Evolutionary conservation across 2,888 invertebrate genomes (phyloP), one percentile per base, ranked within the genome.

Genomic region (Dichetophora obliterata): DNA sequence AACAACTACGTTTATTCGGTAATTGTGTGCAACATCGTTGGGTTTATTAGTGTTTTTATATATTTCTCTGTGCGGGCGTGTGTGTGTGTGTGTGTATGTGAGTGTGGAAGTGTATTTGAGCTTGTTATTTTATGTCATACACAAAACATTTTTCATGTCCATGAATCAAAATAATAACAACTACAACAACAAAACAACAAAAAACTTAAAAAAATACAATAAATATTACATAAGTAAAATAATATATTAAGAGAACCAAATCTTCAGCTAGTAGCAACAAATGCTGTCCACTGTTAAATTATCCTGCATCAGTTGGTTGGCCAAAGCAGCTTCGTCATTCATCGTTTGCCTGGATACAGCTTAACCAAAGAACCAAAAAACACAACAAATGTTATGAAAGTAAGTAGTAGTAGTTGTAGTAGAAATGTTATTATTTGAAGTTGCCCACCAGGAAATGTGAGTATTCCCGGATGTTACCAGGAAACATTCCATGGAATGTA

Each of bases 91-190:
- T 9, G 22, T 48, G 37, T 37, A 9, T 6, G 43, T 19, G 16
- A 4, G 31, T 31, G 31, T 31, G 31, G 3, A 3, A 4, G 22
- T 9, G n/a, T 48, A 1, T 37, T 5, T 8, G 37, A 8, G 37
- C 43, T 43, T 27, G 43, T 71, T 57, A 24, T 22, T 71, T 27
- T 27, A 59, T 27, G 54, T 52, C 73, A 68, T 61, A 69, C 77
- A 50, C 73, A 65, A 59, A 77, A 77, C 82, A 82, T 81, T 81
- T 81, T 78, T 80, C 78, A 79, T 79, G 81, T 79, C 79, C 43
- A 43, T 43, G 43, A 14, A 43, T 43, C 43, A 43, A 43, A 43
- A 43, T 43, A 43, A 37, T 8, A 50, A 70, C 31, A 65, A 19
- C 65, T 6, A 24, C 27, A 27, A 59, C 14, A 22, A 54, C 19